phyloP scores from a whole-genome alignment of 2,113 vertebrate species.

The Bettongia penicillata region DNA sequence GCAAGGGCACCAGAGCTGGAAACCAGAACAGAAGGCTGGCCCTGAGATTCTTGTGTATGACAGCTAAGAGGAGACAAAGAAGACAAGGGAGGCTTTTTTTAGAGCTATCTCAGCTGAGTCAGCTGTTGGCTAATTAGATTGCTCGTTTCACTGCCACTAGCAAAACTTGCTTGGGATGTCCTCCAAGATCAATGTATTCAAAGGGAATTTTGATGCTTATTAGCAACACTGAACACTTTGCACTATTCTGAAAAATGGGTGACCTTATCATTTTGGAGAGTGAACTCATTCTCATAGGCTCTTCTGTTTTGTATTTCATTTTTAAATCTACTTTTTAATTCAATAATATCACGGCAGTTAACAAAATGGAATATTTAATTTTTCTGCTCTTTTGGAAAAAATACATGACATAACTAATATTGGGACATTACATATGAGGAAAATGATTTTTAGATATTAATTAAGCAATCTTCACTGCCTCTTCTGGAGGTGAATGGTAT shows the following conservation, averaged over 20 bases:
- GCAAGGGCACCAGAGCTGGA: background rate
- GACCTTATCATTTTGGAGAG: constrained; percentile 9
- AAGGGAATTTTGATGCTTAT: constrained; percentile 45
- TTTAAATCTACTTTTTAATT: background rate
- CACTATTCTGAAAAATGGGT: background rate
- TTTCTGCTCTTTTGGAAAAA: background rate
- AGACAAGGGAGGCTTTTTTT: constrained; percentile 31
- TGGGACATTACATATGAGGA: background rate
- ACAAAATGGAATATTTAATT: background rate
- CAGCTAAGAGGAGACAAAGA: constrained; percentile 35
- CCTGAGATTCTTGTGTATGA: constrained; percentile 54
- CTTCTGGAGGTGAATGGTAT: background rate
- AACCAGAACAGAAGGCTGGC: background rate
- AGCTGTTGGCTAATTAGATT: constrained; percentile 63
- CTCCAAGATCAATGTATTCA: constrained; percentile 32
- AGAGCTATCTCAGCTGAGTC: constrained; percentile 28
- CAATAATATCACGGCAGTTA: background rate
- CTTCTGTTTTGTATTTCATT: background rate
- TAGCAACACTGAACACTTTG: background rate
- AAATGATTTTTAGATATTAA: background rate
- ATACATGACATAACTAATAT: background rate
- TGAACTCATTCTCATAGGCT: background rate
- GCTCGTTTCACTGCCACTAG: background rate
- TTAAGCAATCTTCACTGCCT: background rate
- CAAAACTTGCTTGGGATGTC: constrained; percentile 38